Conservation (phyloP, 2,797 vertebrate genomes). For the Fistularia commersonii region DNA sequence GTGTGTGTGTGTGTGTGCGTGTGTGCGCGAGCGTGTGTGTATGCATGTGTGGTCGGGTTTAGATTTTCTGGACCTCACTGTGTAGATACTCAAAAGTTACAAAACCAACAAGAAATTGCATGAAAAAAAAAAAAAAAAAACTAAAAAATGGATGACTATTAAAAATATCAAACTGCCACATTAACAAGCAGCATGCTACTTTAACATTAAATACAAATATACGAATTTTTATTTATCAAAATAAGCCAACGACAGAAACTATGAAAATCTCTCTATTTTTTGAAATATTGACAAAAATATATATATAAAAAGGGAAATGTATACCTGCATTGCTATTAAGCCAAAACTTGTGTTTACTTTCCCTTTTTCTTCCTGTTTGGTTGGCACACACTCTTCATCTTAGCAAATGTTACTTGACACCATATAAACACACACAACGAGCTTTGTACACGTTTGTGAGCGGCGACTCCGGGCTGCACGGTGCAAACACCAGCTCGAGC, state of each 20-base stretch:
- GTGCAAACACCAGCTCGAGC: conserved; percentile 49
- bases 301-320: conserved; percentile 77
- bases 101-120: conserved; percentile 75
- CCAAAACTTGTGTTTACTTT: conserved; percentile 73
- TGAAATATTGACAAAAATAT: conserved; percentile 78
- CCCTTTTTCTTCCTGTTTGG: conserved; percentile 34
- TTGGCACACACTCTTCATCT: conserved; percentile 38
- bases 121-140: conserved; percentile 65
- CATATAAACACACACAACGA: conserved; percentile 51
- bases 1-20: conserved; percentile 12
- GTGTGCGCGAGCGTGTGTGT: conserved; percentile 21
- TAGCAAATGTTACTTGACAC: conserved; percentile 50
- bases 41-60: conserved; percentile 19
- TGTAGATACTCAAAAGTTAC: conserved; percentile 74
- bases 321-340: conserved; percentile 82
- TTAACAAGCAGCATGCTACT: conserved; percentile 84
- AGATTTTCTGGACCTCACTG: conserved; percentile 64
- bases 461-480: conserved; percentile 50
- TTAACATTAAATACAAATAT: conserved; percentile 80
- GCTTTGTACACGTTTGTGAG: conserved; percentile 46
- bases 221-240: conserved; percentile 80
- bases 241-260: conserved; percentile 76
- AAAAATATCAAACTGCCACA: conserved; percentile 86
- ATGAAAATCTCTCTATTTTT: conserved; percentile 85
- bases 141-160: conserved; percentile 69